These are phyloP conservation scores for Caenorhabditis wallacei DNA, from an alignment of 2,888 invertebrate species.

Conservation along the genomic window DNA sequence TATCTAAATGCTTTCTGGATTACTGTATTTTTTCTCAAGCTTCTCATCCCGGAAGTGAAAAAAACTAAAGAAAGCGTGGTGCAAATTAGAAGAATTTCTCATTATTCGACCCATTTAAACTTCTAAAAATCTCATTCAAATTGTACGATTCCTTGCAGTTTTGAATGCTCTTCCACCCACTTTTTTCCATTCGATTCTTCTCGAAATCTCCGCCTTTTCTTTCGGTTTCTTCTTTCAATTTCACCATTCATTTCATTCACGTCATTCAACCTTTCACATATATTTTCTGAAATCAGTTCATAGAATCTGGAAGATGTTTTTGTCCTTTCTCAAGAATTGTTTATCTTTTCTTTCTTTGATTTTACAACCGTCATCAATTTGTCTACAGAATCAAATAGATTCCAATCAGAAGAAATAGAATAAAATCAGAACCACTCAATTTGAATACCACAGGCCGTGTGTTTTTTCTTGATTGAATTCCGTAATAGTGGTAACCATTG, in stretches of 20 bases:
- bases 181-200: slow-evolving; percentile 21
- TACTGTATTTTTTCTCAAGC: no score
- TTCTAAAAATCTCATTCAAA: slow-evolving; percentile 17
- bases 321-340: slow-evolving; percentile 4
- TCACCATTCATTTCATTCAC: slow-evolving; percentile 18
- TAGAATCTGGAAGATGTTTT: slow-evolving; percentile 19
- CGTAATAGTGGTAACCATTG: slow-evolving; percentile 17
- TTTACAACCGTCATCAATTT: slow-evolving; percentile 23
- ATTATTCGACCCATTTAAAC: slow-evolving; percentile 14
- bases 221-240: slow-evolving; percentile 6
- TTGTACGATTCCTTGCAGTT: slow-evolving; percentile 22
- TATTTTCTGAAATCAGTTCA: slow-evolving; percentile 6
- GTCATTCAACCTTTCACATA: slow-evolving; percentile 17
- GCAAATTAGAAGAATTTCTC: slow-evolving; percentile 3
- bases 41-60: background rate
- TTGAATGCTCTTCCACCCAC: slow-evolving; percentile 18
- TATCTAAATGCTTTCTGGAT: no score
- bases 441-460: slow-evolving; percentile 13
- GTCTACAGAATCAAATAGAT: slow-evolving; percentile 13
- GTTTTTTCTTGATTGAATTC: slow-evolving; percentile 33
- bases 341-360: background rate
- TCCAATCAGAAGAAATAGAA: slow-evolving; percentile 7
- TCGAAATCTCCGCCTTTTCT: slow-evolving; percentile 11
- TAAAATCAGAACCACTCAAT: slow-evolving; percentile 24
- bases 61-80: background rate